Evolutionary conservation across 2,797 vertebrate genomes (phyloP).

Genomic region (Alfaro cultratus): DNA sequence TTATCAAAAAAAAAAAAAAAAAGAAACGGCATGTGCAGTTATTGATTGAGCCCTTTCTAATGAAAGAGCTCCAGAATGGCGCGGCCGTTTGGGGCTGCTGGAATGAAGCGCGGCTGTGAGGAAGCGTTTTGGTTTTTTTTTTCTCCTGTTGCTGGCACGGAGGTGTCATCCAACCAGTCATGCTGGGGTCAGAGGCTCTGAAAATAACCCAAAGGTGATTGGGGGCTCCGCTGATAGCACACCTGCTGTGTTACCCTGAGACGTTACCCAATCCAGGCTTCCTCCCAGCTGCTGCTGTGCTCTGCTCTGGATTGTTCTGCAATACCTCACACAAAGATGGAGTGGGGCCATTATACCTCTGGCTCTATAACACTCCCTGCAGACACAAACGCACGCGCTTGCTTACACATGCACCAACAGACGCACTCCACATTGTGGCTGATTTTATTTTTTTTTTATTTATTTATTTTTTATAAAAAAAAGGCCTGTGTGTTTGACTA

Average conservation of each 20-base stretch:
- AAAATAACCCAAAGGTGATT: constrained; percentile 63
- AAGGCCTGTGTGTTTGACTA: constrained; percentile 36
- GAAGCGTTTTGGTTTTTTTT: constrained; percentile 28
- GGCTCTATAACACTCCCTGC: constrained; percentile 60
- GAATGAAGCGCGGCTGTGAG: constrained; percentile 37
- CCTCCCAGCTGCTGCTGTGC: constrained; percentile 50
- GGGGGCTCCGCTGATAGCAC: constrained; percentile 55
- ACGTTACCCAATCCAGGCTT: constrained; percentile 57
- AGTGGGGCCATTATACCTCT: constrained; percentile 71
- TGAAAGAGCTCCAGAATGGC: constrained; percentile 42
- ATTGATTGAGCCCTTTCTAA: constrained; percentile 16
- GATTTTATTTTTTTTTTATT: background rate
- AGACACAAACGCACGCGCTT: constrained; percentile 44
- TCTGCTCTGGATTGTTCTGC: constrained; percentile 60
- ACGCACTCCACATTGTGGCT: constrained; percentile 24
- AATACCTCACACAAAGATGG: constrained; percentile 73
- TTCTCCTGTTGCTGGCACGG: constrained; percentile 48
- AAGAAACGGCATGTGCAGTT: constrained; percentile 1
- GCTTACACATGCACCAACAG: constrained; percentile 50
- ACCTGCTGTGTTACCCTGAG: constrained; percentile 71
- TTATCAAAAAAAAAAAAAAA: constrained; percentile 5
- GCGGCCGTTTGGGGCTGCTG: constrained; percentile 27
- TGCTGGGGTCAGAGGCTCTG: constrained; percentile 66
- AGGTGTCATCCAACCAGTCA: constrained; percentile 59
- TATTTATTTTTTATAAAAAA: background rate